phyloP scores from a whole-genome alignment of 92 coral and sea anemone genomes.

The Zoanthus solanderi region DNA sequence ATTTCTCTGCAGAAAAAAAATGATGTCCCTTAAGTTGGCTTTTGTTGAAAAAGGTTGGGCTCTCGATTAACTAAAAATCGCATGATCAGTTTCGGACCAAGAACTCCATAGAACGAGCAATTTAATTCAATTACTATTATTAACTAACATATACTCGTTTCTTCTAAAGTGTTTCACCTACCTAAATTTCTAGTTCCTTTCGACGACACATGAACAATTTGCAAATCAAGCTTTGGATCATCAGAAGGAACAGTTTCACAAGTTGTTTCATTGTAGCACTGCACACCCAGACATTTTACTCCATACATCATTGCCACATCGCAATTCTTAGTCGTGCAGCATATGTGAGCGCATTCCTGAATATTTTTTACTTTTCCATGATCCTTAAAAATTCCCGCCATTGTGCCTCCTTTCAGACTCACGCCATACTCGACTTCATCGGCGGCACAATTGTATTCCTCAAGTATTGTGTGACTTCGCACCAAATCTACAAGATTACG shows the following conservation, averaged over 20 bases:
- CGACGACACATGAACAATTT: conserved; percentile 84
- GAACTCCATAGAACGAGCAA: too few relatives aligned
- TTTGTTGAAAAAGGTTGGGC: too few relatives aligned
- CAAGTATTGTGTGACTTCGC: conserved; percentile 83
- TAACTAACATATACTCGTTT: too few relatives aligned
- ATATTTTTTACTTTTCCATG: conserved; percentile 88
- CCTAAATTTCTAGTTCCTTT: conserved; percentile 86
- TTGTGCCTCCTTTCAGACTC: conserved; percentile 85
- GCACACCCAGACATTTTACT: conserved; percentile 87
- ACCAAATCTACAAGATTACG: conserved; percentile 27
- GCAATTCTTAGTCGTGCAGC: conserved; percentile 87
- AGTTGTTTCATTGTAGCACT: conserved; percentile 83
- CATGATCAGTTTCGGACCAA: too few relatives aligned
- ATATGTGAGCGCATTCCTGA: conserved; percentile 95
- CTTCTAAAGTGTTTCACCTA: conserved; percentile 20
- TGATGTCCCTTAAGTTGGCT: too few relatives aligned
- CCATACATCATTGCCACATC: conserved; percentile 99
- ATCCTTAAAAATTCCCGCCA: conserved; percentile 87
- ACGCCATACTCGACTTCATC: conserved; percentile 92
- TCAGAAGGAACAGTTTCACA: conserved; percentile 95
- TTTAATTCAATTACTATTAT: too few relatives aligned
- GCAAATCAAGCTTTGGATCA: conserved; percentile 84
- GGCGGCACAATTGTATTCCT: conserved; percentile 94
- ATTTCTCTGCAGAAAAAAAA: too few relatives aligned
- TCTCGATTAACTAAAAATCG: too few relatives aligned